phyloP scores from a whole-genome alignment of 2,888 invertebrate species.

The Terebella lapidaria region DNA sequence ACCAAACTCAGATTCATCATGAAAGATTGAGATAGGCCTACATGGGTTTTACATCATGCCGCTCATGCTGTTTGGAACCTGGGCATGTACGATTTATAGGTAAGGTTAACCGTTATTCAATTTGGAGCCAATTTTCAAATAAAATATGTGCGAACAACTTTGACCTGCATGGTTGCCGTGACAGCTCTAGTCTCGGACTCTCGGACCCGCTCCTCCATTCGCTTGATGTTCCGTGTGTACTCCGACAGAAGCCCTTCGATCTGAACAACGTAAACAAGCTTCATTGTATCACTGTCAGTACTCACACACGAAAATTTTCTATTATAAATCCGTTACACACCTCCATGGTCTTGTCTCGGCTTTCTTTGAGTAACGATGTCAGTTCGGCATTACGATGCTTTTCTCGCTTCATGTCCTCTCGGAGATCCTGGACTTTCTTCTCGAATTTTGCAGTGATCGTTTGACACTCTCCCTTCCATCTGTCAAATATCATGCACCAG shows the following conservation, averaged over 20 bases:
- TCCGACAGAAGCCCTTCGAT: constrained; percentile 43
- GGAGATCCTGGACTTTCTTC: constrained; percentile 37
- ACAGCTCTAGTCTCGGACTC: constrained; percentile 26
- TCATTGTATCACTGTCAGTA: neutral
- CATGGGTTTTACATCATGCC: too few relatives aligned
- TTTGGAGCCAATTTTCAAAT: too few relatives aligned
- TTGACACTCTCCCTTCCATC: constrained; percentile 51
- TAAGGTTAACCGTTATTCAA: too few relatives aligned
- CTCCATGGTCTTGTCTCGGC: constrained; percentile 43
- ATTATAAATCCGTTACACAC: constrained; percentile 24
- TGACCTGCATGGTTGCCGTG: neutral
- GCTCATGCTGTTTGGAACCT: too few relatives aligned
- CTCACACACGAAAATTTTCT: neutral
- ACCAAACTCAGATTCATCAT: too few relatives aligned
- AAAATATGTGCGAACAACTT: too few relatives aligned
- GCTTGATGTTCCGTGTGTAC: constrained; percentile 40
- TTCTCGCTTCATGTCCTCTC: constrained; percentile 35
- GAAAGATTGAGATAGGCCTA: too few relatives aligned
- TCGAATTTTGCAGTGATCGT: constrained; percentile 46
- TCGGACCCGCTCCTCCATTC: constrained; percentile 43
- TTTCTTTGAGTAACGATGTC: constrained; percentile 39
- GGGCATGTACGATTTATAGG: too few relatives aligned
- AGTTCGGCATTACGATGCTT: constrained; percentile 43
- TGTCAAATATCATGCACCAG: constrained; percentile 20
- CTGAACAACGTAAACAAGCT: constrained; percentile 20